These are phyloP conservation scores for Aldrovandia affinis DNA, from an alignment of 2,797 vertebrate species.

Conservation along the genomic window DNA sequence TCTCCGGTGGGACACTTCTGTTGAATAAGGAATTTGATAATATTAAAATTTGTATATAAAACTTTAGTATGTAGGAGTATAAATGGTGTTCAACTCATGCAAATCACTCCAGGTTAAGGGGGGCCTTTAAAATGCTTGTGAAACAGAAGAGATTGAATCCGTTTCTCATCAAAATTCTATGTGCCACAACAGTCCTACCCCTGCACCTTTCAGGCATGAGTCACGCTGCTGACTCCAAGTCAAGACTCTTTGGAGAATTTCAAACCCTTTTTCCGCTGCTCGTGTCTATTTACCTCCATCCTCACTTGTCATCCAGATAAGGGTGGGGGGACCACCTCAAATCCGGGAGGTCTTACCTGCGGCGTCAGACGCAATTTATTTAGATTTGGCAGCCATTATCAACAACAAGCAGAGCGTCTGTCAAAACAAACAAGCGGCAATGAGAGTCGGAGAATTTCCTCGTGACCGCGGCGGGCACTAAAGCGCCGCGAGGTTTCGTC, in stretches of 20 bases:
- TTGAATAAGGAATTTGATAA: no score
- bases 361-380: neutral
- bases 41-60: no score
- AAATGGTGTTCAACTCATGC: no score
- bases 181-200: neutral
- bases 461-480: neutral
- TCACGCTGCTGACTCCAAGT: neutral
- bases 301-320: no score
- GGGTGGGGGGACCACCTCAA: neutral
- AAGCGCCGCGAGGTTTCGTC: neutral
- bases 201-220: neutral
- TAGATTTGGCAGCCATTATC: neutral
- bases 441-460: neutral
- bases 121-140: neutral
- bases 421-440: neutral
- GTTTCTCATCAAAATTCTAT: conserved; percentile 12
- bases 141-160: neutral
- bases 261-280: neutral
- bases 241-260: no score
- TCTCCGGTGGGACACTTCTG: neutral
- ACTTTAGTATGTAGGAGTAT: no score
- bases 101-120: neutral
- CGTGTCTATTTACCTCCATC: no score
- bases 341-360: neutral
- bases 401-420: neutral